phyloP scores from a whole-genome alignment of 2,797 vertebrate genomes.

The Margarornis squamiger region DNA sequence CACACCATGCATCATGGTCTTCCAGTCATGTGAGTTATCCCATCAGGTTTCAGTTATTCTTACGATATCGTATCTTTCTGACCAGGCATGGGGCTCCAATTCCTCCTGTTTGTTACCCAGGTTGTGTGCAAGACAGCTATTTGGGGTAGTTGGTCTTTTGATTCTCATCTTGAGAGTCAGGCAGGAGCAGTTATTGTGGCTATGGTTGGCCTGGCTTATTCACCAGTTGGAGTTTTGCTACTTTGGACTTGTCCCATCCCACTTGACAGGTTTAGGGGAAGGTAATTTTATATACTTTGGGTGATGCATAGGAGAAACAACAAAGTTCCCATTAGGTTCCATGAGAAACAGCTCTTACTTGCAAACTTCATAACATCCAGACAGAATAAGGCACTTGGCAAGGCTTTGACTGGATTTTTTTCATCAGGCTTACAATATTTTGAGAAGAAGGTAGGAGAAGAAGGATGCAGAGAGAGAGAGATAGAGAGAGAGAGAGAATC shows the following conservation, averaged over 20 bases:
- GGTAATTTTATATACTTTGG: not conserved
- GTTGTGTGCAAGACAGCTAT: not conserved
- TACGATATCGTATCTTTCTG: not conserved
- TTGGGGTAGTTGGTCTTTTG: not conserved
- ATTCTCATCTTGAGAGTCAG: not conserved
- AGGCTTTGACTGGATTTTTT: not conserved
- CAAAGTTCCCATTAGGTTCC: not conserved
- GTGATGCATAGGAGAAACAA: not conserved
- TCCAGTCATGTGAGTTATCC: not conserved
- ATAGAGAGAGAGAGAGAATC: not conserved
- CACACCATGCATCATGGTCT: not conserved
- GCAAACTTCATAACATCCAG: not conserved
- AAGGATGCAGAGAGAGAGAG: not conserved
- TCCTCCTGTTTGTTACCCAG: not conserved
- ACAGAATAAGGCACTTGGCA: not conserved
- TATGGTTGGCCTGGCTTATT: not conserved
- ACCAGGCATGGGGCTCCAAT: not conserved
- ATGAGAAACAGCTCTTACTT: not conserved
- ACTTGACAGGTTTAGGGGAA: not conserved
- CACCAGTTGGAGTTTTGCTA: not conserved
- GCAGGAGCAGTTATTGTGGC: not conserved
- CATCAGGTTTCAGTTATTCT: not conserved
- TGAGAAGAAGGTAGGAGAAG: not conserved
- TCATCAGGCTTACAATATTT: not conserved
- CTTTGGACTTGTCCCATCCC: not conserved